phyloP scores from a whole-genome alignment of 2,888 invertebrate genomes.

The Leptinotarsa rubiginosa region DNA sequence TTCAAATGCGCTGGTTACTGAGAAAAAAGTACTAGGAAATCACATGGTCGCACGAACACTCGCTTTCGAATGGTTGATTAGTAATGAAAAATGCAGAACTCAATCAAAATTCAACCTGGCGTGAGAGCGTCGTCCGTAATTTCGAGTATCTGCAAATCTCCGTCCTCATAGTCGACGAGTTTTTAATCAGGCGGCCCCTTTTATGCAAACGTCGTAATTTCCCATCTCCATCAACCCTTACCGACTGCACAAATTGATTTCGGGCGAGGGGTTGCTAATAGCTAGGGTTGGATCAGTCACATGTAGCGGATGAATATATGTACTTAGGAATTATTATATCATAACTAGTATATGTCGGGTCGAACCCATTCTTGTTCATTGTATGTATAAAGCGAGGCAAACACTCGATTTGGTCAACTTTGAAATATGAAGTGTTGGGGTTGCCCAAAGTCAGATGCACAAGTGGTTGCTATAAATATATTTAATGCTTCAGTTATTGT shows the following conservation, averaged over 20 bases:
- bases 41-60: not conserved
- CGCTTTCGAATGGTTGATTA: slow-evolving; percentile 11
- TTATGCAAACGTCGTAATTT: slow-evolving; percentile 58
- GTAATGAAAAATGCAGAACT: slow-evolving; percentile 22
- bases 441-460: slow-evolving; percentile 65
- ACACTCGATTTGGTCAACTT: slow-evolving; percentile 38
- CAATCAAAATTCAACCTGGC: slow-evolving; percentile 37
- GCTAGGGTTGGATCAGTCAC: slow-evolving; percentile 56
- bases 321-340: slow-evolving; percentile 63
- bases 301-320: slow-evolving; percentile 55
- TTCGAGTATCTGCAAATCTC: slow-evolving; percentile 47
- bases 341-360: slow-evolving; percentile 54
- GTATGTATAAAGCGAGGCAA: not conserved
- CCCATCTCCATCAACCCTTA: slow-evolving; percentile 56
- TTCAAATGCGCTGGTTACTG: too few species aligned
- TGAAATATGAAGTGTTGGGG: slow-evolving; percentile 52
- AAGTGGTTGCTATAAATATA: slow-evolving; percentile 65
- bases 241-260: slow-evolving; percentile 64
- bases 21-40: too few species aligned
- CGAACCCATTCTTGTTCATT: not conserved
- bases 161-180: slow-evolving; percentile 52
- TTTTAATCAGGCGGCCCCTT: slow-evolving; percentile 59
- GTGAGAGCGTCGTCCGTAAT: slow-evolving; percentile 35
- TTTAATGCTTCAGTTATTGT: slow-evolving; percentile 63
- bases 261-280: slow-evolving; percentile 52